Evolutionary conservation across 2,888 invertebrate genomes (phyloP).

Genomic region (Ceriagrion tenellum): DNA sequence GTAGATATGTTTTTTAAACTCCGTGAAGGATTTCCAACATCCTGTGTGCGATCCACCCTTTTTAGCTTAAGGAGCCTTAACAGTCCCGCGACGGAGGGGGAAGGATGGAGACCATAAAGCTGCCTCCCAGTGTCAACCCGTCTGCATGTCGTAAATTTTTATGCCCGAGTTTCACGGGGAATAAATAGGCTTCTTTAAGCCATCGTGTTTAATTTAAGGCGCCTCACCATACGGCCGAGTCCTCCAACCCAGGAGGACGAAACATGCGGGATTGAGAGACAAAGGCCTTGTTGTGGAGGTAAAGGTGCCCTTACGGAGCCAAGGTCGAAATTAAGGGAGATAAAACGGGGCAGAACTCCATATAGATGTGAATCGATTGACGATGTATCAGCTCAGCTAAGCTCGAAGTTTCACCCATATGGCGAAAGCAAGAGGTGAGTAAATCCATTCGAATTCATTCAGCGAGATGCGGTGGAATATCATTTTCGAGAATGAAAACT

Average conservation of each 20-base stretch:
- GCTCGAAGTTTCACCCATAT: background rate
- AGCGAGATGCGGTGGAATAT: too few species aligned
- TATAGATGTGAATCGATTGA: background rate
- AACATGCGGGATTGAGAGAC: background rate
- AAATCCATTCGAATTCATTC: too few species aligned
- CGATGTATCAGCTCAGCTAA: background rate
- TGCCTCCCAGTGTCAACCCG: conserved; percentile 46
- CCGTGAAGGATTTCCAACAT: conserved; percentile 9
- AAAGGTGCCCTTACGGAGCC: background rate
- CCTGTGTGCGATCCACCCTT: conserved; percentile 39
- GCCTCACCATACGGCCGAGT: background rate
- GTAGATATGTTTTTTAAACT: background rate
- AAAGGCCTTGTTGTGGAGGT: background rate
- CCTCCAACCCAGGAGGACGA: background rate
- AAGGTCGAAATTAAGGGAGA: background rate
- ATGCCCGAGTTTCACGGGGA: background rate
- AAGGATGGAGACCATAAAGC: conserved; percentile 54
- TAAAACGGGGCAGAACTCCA: background rate
- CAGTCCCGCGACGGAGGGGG: background rate
- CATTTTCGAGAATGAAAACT: too few species aligned
- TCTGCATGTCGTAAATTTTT: conserved; percentile 52
- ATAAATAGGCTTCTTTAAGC: conserved; percentile 54
- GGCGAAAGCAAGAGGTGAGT: too few species aligned
- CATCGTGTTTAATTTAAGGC: conserved; percentile 55
- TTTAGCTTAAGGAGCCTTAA: conserved; percentile 6